phyloP scores from a whole-genome alignment of 1,140 invertebrate species.

The Zaprionus kolodkinae region DNA sequence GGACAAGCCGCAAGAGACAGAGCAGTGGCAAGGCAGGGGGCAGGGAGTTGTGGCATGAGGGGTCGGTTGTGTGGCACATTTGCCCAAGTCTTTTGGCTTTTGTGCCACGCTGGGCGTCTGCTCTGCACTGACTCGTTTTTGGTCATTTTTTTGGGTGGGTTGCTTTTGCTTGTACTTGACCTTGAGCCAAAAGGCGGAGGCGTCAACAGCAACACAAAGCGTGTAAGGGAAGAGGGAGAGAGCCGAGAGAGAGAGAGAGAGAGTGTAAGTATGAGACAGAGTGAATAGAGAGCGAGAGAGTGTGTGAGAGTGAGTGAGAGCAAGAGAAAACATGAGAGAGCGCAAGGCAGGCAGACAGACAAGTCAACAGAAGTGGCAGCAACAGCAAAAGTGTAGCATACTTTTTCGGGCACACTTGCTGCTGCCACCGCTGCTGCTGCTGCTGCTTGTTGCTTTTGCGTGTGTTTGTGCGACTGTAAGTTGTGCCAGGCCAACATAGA shows the following conservation, averaged over 20 bases:
- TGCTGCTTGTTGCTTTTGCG: slow-evolving; percentile 36
- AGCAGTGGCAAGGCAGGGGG: neutral
- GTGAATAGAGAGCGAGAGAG: neutral
- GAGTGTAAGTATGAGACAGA: neutral
- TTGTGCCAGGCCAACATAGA: slow-evolving; percentile 57
- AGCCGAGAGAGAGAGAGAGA: neutral
- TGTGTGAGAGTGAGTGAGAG: neutral
- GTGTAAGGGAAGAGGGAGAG: neutral
- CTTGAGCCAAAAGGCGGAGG: slow-evolving; percentile 59
- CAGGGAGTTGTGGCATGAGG: neutral
- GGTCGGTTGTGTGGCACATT: neutral
- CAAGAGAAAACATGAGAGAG: neutral
- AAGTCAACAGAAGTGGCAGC: neutral
- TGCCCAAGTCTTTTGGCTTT: slow-evolving; percentile 54
- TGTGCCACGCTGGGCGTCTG: slow-evolving; percentile 46
- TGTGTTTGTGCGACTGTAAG: slow-evolving; percentile 61
- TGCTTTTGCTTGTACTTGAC: slow-evolving; percentile 76
- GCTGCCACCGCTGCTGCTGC: slow-evolving; percentile 29
- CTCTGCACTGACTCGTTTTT: slow-evolving; percentile 31
- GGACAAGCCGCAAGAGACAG: neutral
- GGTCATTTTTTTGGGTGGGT: slow-evolving; percentile 30
- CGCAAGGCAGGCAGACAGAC: slow-evolving; percentile 2
- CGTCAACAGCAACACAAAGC: slow-evolving; percentile 37
- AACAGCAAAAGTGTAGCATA: slow-evolving; percentile 19
- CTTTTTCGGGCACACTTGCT: slow-evolving; percentile 27